Conservation (phyloP, 2,888 invertebrate genomes). For the Xiphydria camelus region DNA sequence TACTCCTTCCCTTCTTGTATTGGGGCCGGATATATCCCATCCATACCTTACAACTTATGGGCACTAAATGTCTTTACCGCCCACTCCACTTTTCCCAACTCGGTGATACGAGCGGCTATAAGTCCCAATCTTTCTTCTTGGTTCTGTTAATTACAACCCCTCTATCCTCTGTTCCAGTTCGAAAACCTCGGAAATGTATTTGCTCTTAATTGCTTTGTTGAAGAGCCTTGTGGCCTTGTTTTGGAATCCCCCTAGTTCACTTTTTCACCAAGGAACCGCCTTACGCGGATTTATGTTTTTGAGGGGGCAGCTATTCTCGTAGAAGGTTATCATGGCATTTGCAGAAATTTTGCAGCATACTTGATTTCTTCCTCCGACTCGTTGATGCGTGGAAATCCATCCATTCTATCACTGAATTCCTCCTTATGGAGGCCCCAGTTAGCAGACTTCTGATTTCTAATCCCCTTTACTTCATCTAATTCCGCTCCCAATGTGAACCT, state of each 20-base stretch:
- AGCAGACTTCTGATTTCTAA: slow-evolving; percentile 10
- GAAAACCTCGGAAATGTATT: slow-evolving; percentile 4
- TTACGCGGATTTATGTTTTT: neutral
- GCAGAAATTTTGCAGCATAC: neutral
- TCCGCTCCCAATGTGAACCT: neutral
- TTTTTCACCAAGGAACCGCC: slow-evolving; percentile 16
- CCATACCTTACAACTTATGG: too few relatives aligned
- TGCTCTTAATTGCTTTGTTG: slow-evolving; percentile 3
- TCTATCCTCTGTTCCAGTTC: slow-evolving; percentile 9
- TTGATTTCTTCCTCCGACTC: slow-evolving; percentile 6
- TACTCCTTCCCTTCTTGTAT: too few relatives aligned
- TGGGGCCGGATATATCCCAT: too few relatives aligned
- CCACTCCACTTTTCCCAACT: too few relatives aligned
- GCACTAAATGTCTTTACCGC: too few relatives aligned
- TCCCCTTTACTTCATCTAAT: neutral
- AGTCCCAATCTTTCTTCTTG: too few relatives aligned
- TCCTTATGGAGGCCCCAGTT: slow-evolving; percentile 11
- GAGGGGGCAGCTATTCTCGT: slow-evolving; percentile 12
- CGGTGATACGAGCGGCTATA: too few relatives aligned
- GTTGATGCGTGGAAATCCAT: neutral
- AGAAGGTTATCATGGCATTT: slow-evolving; percentile 4
- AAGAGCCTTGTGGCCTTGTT: slow-evolving; percentile 10
- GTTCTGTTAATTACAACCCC: neutral
- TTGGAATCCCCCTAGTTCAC: slow-evolving; percentile 2
- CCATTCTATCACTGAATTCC: slow-evolving; percentile 3